These are phyloP conservation scores for Dasypogon diadema DNA, from an alignment of 2,888 invertebrate genomes.

Conservation along the genomic window DNA sequence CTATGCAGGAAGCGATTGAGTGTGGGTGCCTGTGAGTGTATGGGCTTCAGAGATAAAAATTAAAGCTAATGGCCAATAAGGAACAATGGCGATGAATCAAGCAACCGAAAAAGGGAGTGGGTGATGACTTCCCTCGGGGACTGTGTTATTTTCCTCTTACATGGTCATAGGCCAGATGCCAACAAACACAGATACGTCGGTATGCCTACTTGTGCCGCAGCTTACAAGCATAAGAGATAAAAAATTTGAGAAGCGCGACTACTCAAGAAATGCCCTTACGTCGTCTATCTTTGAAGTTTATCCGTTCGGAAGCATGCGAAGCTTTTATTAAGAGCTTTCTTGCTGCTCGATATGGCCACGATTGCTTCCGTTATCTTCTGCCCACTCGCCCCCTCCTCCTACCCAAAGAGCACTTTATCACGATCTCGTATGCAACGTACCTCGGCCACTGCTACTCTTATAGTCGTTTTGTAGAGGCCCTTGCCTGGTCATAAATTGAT, in stretches of 20 bases:
- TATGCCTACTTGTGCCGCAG: not conserved
- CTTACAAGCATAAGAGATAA: conserved; percentile 4
- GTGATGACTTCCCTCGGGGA: not conserved
- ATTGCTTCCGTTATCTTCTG: not conserved
- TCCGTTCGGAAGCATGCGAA: not conserved
- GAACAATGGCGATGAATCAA: conserved; percentile 16
- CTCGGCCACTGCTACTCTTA: not conserved
- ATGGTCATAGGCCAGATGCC: conserved; percentile 1
- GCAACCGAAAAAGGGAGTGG: not conserved
- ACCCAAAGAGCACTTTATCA: not conserved
- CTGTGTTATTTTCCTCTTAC: not conserved
- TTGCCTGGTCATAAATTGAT: conserved; percentile 23
- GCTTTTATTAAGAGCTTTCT: conserved; percentile 13
- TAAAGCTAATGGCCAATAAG: conserved; percentile 37
- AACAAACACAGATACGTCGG: not conserved
- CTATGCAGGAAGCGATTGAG: not conserved
- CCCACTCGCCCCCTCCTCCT: not conserved
- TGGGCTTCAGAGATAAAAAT: conserved; percentile 26
- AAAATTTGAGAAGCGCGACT: conserved; percentile 24
- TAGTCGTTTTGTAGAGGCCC: not conserved
- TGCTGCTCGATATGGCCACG: not conserved
- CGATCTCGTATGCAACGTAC: conserved; percentile 9
- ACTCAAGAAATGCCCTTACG: not conserved
- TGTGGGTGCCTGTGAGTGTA: not conserved
- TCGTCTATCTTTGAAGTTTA: conserved; percentile 16